Evolutionary conservation across 2,113 vertebrate genomes (phyloP).

Genomic region (Lipophrys pholis): DNA sequence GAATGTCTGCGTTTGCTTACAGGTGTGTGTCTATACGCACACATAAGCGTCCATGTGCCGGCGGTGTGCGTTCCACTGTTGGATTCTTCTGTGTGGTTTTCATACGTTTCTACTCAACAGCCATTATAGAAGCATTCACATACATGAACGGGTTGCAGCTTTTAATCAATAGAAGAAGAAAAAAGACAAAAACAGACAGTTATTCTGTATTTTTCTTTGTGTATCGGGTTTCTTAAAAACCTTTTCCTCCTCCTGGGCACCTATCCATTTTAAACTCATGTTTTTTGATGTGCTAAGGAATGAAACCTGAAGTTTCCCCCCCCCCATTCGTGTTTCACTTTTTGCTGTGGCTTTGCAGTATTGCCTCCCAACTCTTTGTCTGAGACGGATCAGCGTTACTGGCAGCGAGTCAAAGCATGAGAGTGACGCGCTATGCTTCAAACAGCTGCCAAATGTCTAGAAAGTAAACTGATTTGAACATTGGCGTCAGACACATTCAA

Average conservation of each 20-base stretch:
- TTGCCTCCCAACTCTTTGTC: not conserved
- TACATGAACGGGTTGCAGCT: too few species aligned
- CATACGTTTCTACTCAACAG: too few species aligned
- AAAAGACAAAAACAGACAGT: too few species aligned
- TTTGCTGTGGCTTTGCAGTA: not conserved
- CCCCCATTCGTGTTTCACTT: not conserved
- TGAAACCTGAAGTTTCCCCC: not conserved
- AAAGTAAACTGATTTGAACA: not conserved
- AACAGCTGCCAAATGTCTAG: not conserved
- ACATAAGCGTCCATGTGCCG: slow-evolving; percentile 26
- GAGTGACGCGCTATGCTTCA: not conserved
- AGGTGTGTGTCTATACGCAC: slow-evolving; percentile 28
- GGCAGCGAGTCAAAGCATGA: not conserved
- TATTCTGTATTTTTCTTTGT: slow-evolving; percentile 61
- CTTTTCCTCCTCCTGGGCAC: slow-evolving; percentile 40
- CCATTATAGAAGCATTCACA: not conserved
- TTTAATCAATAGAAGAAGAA: too few species aligned
- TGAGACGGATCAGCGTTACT: not conserved
- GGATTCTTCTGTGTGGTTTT: slow-evolving; percentile 26
- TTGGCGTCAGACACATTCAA: not conserved
- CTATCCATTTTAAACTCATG: slow-evolving; percentile 25
- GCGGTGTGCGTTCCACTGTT: slow-evolving; percentile 12
- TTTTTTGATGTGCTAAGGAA: slow-evolving; percentile 42
- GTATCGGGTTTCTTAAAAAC: slow-evolving; percentile 39
- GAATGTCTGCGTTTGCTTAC: slow-evolving; percentile 8